These are phyloP conservation scores for Nematolebias whitei DNA, from an alignment of 2,113 vertebrate genomes.

Conservation along the genomic window DNA sequence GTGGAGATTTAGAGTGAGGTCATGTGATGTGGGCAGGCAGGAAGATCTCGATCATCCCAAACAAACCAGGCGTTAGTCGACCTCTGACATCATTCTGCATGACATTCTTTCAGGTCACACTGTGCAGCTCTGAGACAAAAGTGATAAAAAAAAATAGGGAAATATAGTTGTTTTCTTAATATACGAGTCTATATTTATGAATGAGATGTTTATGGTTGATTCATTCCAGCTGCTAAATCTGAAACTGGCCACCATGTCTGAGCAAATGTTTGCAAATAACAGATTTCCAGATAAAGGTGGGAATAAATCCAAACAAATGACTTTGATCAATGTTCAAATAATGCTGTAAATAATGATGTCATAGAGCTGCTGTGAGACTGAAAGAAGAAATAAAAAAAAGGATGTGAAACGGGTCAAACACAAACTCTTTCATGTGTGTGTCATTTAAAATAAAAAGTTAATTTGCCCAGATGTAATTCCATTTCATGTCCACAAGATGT, in stretches of 20 bases:
- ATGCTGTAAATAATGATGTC: too few relatives aligned
- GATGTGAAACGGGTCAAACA: too few relatives aligned
- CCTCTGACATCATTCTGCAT: background rate
- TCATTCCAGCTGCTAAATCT: background rate
- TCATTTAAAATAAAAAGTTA: too few relatives aligned
- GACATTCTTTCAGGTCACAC: background rate
- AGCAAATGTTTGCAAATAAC: background rate
- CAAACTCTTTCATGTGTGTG: too few relatives aligned
- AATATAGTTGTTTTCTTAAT: background rate
- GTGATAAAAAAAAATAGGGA: background rate
- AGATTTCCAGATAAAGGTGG: too few relatives aligned
- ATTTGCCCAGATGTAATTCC: slow-evolving; percentile 2
- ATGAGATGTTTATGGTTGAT: background rate
- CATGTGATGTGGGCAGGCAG: background rate
- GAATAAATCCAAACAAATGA: too few relatives aligned
- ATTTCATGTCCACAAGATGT: slow-evolving; percentile 63
- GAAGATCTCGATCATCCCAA: slow-evolving; percentile 11
- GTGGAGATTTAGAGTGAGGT: slow-evolving; percentile 3
- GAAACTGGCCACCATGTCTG: background rate
- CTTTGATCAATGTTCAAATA: too few relatives aligned
- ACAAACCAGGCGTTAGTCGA: slow-evolving; percentile 1
- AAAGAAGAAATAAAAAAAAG: too few relatives aligned
- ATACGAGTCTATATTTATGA: too few relatives aligned
- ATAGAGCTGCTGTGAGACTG: too few relatives aligned
- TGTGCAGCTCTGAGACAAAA: background rate